Conservation (phyloP, 2,888 invertebrate species). For the Acheta domesticus region DNA sequence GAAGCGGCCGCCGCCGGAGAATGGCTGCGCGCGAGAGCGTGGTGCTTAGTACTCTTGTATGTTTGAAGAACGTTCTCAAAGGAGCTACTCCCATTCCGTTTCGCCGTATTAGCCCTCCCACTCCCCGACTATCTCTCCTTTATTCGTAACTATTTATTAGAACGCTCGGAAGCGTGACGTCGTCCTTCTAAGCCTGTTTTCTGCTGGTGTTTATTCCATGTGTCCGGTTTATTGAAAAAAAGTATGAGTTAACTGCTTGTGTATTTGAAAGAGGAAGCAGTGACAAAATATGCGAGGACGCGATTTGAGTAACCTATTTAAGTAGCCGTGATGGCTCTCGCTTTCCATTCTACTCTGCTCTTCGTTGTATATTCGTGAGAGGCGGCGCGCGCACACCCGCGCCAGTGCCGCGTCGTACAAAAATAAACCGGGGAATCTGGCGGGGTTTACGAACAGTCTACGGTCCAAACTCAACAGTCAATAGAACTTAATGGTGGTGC, state of each 20-base stretch:
- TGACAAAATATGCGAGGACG: constrained; percentile 2
- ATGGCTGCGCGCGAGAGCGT: too few relatives aligned
- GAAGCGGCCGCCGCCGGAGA: too few relatives aligned
- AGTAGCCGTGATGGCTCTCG: constrained; percentile 8
- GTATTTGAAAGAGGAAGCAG: constrained; percentile 4
- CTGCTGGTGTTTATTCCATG: background rate
- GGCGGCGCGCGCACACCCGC: background rate
- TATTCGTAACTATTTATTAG: too few relatives aligned
- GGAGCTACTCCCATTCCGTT: too few relatives aligned
- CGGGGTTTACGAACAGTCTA: constrained; percentile 12
- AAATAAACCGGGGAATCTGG: constrained; percentile 6
- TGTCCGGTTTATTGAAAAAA: background rate
- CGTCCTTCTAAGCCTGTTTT: too few relatives aligned
- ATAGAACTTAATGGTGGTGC: constrained; percentile 9
- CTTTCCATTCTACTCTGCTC: constrained; percentile 9
- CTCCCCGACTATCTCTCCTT: too few relatives aligned
- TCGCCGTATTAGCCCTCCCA: too few relatives aligned
- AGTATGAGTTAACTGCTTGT: background rate
- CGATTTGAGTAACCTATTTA: constrained; percentile 10
- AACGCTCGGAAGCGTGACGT: too few relatives aligned
- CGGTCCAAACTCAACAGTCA: constrained; percentile 18
- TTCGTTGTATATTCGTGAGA: background rate
- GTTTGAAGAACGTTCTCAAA: too few relatives aligned
- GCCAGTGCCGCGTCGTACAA: background rate
- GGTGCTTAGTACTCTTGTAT: too few relatives aligned